Base-by-base conservation (phyloP, 2,888 invertebrate genomes). In the Labia minor region DNA sequence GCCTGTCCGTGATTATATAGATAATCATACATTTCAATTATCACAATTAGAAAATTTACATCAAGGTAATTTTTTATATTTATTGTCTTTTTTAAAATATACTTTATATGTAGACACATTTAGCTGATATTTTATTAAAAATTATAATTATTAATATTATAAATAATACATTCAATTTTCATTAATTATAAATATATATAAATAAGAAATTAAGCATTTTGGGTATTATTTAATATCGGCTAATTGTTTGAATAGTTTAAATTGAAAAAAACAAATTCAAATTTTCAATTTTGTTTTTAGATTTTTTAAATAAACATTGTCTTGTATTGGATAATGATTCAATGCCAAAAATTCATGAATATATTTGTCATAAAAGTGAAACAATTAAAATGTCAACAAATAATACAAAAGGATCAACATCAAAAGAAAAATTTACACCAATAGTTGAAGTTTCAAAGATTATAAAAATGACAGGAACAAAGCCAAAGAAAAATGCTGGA, bases 281-380 rank as follows among this genome's bases (percentile, higher is more conserved):
- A n/a, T n/a, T n/a, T n/a, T n/a, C n/a, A n/a, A n/a, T n/a, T n/a
- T n/a, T n/a, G 8, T 26, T 49, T 49, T 49, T 14, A 49, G 49
- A 49, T 49, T 49, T 49, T 49, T 16, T 49, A 11, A 49, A 49
- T 49, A 4, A 49, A 49, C 49, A 49, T 49, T 49, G 49, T 14
- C 2, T 49, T n/a, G 16, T 16, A 10, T n/a, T 49, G 14, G 49
- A 49, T 8, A 49, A 49, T 49, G 49, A 49, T 16, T 49, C 49
- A n/a, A 49, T 49, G 49, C 49, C 49, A 3, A 49, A 49, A 49
- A 49, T 49, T 49, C 49, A 49, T 49, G 49, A 49, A 49, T 49
- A 49, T 49, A 49, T 49, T 49, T 49, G 49, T 49, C 49, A 49
- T 14, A 49, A 49, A 49, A 49, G 49, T 49, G 49, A 49, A 49